Percentiles rank a stretch among this genome's conserved stretches.
phyloP scores from a whole-genome alignment of 2,797 vertebrate genomes.

The Mormyrops boulengeri region DNA sequence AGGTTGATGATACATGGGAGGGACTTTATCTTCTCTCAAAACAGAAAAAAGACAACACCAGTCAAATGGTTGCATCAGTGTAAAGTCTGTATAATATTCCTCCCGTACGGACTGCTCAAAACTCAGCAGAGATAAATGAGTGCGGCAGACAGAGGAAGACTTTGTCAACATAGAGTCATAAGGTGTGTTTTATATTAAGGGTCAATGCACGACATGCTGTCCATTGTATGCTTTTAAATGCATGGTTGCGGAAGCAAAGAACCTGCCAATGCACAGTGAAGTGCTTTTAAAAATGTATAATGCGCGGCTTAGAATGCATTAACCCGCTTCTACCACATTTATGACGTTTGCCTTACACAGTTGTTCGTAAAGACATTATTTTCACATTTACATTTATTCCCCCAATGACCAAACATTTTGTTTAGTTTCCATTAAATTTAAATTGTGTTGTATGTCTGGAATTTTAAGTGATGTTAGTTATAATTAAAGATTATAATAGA shows the following conservation, averaged over 20 bases:
- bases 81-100: background rate
- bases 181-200: background rate
- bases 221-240: background rate
- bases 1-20: background rate
- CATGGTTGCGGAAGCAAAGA: background rate
- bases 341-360: background rate
- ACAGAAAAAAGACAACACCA: background rate
- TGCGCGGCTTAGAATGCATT: background rate
- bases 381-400: background rate
- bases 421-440: background rate
- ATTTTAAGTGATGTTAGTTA: background rate
- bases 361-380: background rate
- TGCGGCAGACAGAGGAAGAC: background rate
- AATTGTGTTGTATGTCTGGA: background rate
- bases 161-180: background rate
- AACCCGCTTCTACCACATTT: background rate
- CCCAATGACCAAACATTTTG: background rate
- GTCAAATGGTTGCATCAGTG: background rate
- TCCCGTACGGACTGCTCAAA: background rate
- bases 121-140: background rate
- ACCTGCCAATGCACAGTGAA: background rate
- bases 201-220: background rate
- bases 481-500: background rate
- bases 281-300: background rate
- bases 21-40: background rate